Evolutionary conservation across 2,113 vertebrate species (phyloP).

Genomic region (chimpanzee (Pan troglodytes)): NHGRI_mPanTro3-v2.1_pri NC_072401.2:7319501-7320000

Average conservation of each 20-base stretch:
- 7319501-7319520: too few relatives aligned
- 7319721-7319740: neutral
- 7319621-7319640: too few relatives aligned
- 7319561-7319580: too few relatives aligned
- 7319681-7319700: too few relatives aligned
- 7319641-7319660: too few relatives aligned
- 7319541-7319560: too few relatives aligned
- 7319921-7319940: slow-evolving; percentile 95
- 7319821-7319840: neutral
- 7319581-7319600: too few relatives aligned
- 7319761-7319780: neutral
- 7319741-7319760: neutral
- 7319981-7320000: neutral
- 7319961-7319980: slow-evolving; percentile 96
- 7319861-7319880: neutral
- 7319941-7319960: slow-evolving; percentile 98
- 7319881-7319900: slow-evolving; percentile 85
- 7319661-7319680: too few relatives aligned
- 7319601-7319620: too few relatives aligned
- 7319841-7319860: neutral
- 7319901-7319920: slow-evolving; percentile 97
- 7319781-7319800: neutral
- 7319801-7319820: neutral
- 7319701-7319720: neutral
- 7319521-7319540: too few relatives aligned